Evolutionary conservation across 2,888 invertebrate genomes (phyloP), one percentile per base, ranked within the genome.

Genomic region (Globia sparganii): DNA sequence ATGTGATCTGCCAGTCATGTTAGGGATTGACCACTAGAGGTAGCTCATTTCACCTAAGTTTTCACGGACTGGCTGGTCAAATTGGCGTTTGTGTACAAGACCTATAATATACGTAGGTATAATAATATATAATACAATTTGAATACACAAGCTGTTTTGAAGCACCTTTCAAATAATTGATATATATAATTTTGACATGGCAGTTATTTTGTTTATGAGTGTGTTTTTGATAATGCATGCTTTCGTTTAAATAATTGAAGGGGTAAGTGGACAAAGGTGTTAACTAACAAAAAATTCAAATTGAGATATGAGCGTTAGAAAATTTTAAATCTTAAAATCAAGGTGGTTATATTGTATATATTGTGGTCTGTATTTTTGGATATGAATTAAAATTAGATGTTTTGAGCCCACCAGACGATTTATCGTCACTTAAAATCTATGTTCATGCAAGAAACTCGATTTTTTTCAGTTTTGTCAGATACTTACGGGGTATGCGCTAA

Each of bases 81-180:
- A 66, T 31, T 25, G 0, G 13, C 18, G 53, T 62, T 77, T 77
- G 25, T 43, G 5, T 46, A 28, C 8, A n/a, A 2, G 5, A 15
- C 34, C 15, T 3, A 4, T 43, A 53, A 40, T 43, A 34, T n/a
- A 25, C 2, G 18, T 40, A 53, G 11, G 25, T 72, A 28, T 66
- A 21, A 6, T 40, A 40, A 40, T 65, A 46, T 28, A 67, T 49
- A 53, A 46, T 34, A 53, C 25, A 65, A 28, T 68, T 34, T 34
- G 25, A 77, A 71, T 76, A 77, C 15, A 76, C 11, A 66, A 70
- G 72, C 66, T 59, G 72, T 69, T 82, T 73, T 37, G 21, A 82
- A 77, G 74, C 80, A 84, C 76, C 75, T 65, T 73, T 67, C 13
- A 58, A 68, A n/a, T 85, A 85, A 84, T 84, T 82, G 79, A 82